phyloP scores from a whole-genome alignment of 2,113 vertebrate genomes.

The Neofelis nebulosa region DNA sequence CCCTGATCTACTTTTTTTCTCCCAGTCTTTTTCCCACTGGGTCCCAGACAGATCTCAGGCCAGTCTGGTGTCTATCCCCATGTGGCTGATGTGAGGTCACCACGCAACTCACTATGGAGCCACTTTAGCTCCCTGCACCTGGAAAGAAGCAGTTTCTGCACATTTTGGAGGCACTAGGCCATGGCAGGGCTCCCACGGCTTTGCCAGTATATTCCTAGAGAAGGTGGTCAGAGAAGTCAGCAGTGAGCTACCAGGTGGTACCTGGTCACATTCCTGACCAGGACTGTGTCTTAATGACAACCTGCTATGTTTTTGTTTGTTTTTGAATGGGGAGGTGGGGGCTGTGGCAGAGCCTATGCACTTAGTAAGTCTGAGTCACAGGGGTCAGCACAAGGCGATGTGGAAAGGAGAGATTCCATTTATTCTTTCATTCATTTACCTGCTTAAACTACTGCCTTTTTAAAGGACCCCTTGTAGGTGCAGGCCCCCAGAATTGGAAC shows the following conservation, averaged over 20 bases:
- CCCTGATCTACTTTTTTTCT: no score
- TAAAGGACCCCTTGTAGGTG: background rate
- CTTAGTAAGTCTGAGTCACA: background rate
- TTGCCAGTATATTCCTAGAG: background rate
- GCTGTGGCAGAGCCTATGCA: background rate
- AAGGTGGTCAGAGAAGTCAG: fast-evolving
- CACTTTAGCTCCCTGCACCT: background rate
- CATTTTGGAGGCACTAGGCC: background rate
- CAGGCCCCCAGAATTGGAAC: background rate
- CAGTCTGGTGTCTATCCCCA: background rate
- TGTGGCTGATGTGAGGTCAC: background rate
- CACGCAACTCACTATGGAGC: background rate
- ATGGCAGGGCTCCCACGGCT: fast-evolving
- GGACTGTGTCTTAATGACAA: background rate
- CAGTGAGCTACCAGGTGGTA: background rate
- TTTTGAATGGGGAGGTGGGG: background rate
- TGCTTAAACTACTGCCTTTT: background rate
- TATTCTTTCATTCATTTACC: background rate
- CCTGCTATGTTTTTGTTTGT: background rate
- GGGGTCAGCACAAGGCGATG: background rate
- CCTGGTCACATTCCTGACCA: background rate
- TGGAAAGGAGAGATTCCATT: background rate
- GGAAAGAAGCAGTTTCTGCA: background rate
- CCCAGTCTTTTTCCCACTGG: background rate
- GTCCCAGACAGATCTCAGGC: background rate